Evolutionary conservation across 1,140 invertebrate genomes (phyloP).

Genomic region (Epicauta chinensis): DNA sequence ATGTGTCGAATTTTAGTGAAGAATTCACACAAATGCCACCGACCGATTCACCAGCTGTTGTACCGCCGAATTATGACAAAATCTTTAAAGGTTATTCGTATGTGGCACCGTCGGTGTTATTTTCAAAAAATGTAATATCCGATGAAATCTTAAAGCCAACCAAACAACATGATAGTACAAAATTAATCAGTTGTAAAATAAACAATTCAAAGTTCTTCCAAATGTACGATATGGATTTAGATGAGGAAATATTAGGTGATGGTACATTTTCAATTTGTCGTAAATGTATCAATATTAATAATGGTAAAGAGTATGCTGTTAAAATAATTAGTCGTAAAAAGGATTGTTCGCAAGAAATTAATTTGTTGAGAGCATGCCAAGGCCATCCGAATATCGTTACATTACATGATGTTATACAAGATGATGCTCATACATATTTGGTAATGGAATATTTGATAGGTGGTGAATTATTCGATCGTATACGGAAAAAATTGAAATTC

Average conservation of each 20-base stretch:
- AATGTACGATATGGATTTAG: slow-evolving; percentile 68
- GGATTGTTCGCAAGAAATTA: slow-evolving; percentile 71
- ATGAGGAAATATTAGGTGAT: slow-evolving; percentile 69
- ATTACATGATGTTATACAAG: slow-evolving; percentile 73
- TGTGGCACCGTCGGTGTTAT: slow-evolving; percentile 86
- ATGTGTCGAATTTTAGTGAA: slow-evolving; percentile 93
- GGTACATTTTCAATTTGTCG: slow-evolving; percentile 87
- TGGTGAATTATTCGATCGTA: slow-evolving; percentile 75
- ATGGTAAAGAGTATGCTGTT: slow-evolving; percentile 74
- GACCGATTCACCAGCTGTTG: slow-evolving; percentile 83
- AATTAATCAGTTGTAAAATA: slow-evolving; percentile 35
- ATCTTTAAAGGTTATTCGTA: slow-evolving; percentile 92
- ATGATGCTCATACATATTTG: slow-evolving; percentile 76
- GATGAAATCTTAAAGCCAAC: slow-evolving; percentile 41
- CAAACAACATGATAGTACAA: slow-evolving; percentile 41
- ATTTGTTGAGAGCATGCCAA: slow-evolving; percentile 71
- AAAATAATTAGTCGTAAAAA: slow-evolving; percentile 82
- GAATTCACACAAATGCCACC: slow-evolving; percentile 91
- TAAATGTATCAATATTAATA: slow-evolving; percentile 68
- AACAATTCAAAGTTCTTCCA: slow-evolving; percentile 83
- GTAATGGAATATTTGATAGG: slow-evolving; percentile 81
- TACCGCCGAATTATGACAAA: slow-evolving; percentile 78
- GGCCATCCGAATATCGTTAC: slow-evolving; percentile 85
- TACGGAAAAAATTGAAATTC: slow-evolving; percentile 58
- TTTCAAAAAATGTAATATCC: slow-evolving; percentile 78